Percentiles rank a stretch among this genome's conserved stretches.
These are phyloP conservation scores for Caranx ignobilis DNA, from an alignment of 2,113 vertebrate species.

Conservation along the genomic window DNA sequence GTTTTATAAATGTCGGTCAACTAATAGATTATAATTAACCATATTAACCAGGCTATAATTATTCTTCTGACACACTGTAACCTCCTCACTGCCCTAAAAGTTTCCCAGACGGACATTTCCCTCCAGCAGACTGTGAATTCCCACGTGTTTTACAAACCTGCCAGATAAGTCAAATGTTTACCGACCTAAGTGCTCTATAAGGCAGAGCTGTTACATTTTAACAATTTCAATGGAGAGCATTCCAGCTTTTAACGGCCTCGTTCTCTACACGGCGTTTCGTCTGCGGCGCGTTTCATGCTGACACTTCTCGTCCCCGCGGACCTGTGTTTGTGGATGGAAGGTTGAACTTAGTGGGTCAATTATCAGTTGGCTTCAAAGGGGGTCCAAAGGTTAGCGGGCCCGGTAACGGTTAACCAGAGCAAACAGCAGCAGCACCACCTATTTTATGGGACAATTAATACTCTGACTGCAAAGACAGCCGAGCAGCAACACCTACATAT, in stretches of 20 bases:
- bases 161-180: slow-evolving; percentile 35
- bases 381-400: slow-evolving; percentile 51
- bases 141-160: slow-evolving; percentile 16
- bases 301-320: neutral
- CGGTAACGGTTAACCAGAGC: slow-evolving; percentile 61
- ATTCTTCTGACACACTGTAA: neutral
- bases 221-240: slow-evolving; percentile 34
- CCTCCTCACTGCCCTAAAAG: neutral
- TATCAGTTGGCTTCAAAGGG: slow-evolving; percentile 51
- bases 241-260: slow-evolving; percentile 31
- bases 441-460: slow-evolving; percentile 62
- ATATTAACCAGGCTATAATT: neutral
- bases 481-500: neutral
- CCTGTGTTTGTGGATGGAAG: slow-evolving; percentile 34
- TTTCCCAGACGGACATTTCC: neutral
- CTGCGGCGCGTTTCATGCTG: slow-evolving; percentile 10
- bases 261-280: neutral
- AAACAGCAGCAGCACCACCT: slow-evolving; percentile 50
- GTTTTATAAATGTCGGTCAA: neutral
- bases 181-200: slow-evolving; percentile 33
- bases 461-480: slow-evolving; percentile 21
- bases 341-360: slow-evolving; percentile 39
- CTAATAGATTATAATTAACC: neutral
- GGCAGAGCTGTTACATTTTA: slow-evolving; percentile 45
- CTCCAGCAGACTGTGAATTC: slow-evolving; percentile 6